A percentile compares a stretch with the other conserved stretches of the same genome.
Evolutionary conservation across 1,140 invertebrate genomes (phyloP).

Genomic region (Bursaphelenchus mucronatus): DNA sequence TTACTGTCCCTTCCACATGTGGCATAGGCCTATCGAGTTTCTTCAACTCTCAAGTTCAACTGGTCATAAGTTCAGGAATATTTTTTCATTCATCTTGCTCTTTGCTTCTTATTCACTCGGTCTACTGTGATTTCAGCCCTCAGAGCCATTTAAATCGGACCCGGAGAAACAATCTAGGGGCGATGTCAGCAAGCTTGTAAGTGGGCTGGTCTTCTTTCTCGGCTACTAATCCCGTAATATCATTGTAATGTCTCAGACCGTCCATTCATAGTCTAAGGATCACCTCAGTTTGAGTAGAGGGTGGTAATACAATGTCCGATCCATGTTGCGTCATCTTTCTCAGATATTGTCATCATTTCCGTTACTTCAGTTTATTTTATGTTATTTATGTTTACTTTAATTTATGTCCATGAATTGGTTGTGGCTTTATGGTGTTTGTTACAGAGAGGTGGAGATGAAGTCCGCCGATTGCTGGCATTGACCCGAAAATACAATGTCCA

Average conservation of each 20-base stretch:
- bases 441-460: conserved; percentile 45
- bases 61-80: too few relatives aligned
- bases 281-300: conserved; percentile 34
- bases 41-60: too few relatives aligned
- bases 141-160: conserved; percentile 43
- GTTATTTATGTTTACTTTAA: conserved; percentile 22
- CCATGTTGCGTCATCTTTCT: conserved; percentile 44
- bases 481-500: conserved; percentile 27
- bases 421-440: conserved; percentile 17
- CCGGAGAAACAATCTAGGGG: conserved; percentile 33
- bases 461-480: conserved; percentile 30
- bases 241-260: too few relatives aligned
- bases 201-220: conserved; percentile 6
- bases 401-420: conserved; percentile 13
- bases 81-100: too few relatives aligned
- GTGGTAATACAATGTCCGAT: conserved; percentile 26
- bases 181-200: conserved; percentile 41
- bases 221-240: too few relatives aligned
- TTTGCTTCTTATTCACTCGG: too few relatives aligned
- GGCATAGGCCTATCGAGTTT: not conserved
- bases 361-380: conserved; percentile 27
- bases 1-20: conserved; percentile 13
- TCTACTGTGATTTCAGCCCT: conserved; percentile 27
- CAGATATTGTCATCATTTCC: not conserved
- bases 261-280: conserved; percentile 28